These are phyloP conservation scores for Siderastrea radians DNA, from an alignment of 92 coral and sea anemone species.

Conservation along the genomic window DNA sequence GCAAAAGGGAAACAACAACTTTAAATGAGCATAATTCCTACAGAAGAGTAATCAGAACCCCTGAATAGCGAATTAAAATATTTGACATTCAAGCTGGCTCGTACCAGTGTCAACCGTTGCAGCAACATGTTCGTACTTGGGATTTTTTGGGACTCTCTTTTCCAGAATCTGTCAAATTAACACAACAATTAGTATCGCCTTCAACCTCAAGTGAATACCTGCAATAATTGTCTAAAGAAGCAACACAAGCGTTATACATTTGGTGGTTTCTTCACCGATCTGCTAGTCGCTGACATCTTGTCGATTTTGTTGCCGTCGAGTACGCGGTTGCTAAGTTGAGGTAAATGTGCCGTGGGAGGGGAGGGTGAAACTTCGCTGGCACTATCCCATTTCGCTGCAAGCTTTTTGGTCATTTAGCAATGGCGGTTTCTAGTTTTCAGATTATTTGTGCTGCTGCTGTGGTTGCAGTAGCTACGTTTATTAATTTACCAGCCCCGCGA, in stretches of 20 bases:
- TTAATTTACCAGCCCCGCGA: constrained; percentile 88
- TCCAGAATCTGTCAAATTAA: constrained; percentile 77
- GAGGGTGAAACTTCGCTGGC: neutral
- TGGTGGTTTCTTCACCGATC: constrained; percentile 88
- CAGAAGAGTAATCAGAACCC: neutral
- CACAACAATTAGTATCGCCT: neutral
- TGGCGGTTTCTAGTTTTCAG: constrained; percentile 69
- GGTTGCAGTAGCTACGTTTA: constrained; percentile 75
- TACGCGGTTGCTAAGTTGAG: constrained; percentile 71
- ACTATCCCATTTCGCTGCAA: neutral
- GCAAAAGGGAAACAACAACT: neutral
- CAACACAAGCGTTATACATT: constrained; percentile 75
- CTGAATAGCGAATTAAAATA: neutral
- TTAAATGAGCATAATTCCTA: neutral
- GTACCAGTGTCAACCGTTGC: constrained; percentile 97
- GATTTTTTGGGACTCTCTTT: constrained; percentile 96
- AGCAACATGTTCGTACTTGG: constrained; percentile 92
- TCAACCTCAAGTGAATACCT: neutral
- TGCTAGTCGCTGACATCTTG: constrained; percentile 97
- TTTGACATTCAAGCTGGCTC: constrained; percentile 1
- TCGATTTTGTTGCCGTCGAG: constrained; percentile 36
- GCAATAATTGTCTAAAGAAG: neutral
- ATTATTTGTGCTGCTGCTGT: constrained; percentile 61
- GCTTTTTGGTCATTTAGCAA: neutral
- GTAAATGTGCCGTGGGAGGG: constrained; percentile 6